A percentile compares a stretch with the other conserved stretches of the same genome.
Evolutionary conservation across 1,140 invertebrate genomes (phyloP).

Genomic region (Rhizoglyphus robini): DNA sequence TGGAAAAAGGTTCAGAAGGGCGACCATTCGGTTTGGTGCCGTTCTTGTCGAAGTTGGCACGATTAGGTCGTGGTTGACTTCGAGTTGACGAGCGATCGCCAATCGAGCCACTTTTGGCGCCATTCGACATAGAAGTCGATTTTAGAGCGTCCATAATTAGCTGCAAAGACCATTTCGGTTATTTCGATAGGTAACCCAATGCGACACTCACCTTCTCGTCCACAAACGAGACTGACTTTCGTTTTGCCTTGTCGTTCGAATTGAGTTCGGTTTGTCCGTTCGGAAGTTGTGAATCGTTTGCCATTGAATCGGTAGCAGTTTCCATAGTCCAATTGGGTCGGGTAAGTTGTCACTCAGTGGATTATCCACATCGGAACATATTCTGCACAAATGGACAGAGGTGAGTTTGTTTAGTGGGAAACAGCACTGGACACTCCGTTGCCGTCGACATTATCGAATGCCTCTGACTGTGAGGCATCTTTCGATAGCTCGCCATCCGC

Average conservation of each 20-base stretch:
- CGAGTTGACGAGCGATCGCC: background rate
- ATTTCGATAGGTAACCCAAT: background rate
- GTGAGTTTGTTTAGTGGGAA: too few relatives aligned
- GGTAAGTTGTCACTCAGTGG: too few relatives aligned
- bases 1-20: background rate
- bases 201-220: constrained; percentile 15
- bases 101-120: background rate
- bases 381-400: too few relatives aligned
- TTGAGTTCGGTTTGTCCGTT: too few relatives aligned
- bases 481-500: too few relatives aligned
- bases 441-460: too few relatives aligned
- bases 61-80: background rate
- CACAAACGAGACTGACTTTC: constrained; percentile 7
- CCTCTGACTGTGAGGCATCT: too few relatives aligned
- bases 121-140: background rate
- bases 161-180: background rate
- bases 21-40: background rate
- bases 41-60: background rate
- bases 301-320: too few relatives aligned
- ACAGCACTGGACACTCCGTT: too few relatives aligned
- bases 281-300: too few relatives aligned
- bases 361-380: too few relatives aligned
- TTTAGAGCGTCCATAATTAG: constrained; percentile 7
- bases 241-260: constrained; percentile 3
- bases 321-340: too few relatives aligned